Conservation (phyloP, 2,113 vertebrate genomes). For the Heliornis fulica region DNA sequence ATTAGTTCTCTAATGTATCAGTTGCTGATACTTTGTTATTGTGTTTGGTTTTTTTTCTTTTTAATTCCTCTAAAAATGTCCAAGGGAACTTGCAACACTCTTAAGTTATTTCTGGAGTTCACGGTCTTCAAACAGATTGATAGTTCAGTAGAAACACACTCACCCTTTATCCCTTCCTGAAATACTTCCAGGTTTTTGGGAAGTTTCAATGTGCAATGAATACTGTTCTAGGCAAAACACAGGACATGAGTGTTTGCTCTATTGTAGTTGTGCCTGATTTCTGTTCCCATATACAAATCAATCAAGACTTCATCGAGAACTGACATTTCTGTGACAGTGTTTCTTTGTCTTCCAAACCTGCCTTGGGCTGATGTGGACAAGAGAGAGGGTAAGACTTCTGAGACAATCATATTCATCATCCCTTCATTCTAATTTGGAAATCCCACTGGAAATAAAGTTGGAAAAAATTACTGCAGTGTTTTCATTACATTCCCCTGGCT, state of each 20-base stretch:
- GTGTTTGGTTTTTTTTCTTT: not conserved
- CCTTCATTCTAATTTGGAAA: not conserved
- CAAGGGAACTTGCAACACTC: not conserved
- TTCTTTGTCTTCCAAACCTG: not conserved
- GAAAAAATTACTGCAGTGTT: not conserved
- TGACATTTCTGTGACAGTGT: not conserved
- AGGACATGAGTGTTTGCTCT: not conserved
- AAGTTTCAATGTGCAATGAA: not conserved
- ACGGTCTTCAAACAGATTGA: not conserved
- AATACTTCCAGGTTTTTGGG: not conserved
- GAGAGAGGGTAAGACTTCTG: not conserved
- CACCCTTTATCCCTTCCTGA: not conserved
- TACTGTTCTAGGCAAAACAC: not conserved
- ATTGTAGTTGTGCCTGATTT: not conserved
- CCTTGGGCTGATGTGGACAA: not conserved
- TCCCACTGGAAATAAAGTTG: not conserved
- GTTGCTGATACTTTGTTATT: not conserved
- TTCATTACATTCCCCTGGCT: not conserved
- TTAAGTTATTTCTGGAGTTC: not conserved
- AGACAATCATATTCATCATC: not conserved
- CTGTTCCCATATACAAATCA: not conserved
- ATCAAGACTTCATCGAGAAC: not conserved
- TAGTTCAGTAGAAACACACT: not conserved
- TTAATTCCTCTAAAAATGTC: not conserved
- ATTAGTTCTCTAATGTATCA: not conserved